Evolutionary conservation across 2,113 vertebrate species (phyloP), one percentile per base, ranked within the genome.

Genomic region (Grallaria varia): DNA sequence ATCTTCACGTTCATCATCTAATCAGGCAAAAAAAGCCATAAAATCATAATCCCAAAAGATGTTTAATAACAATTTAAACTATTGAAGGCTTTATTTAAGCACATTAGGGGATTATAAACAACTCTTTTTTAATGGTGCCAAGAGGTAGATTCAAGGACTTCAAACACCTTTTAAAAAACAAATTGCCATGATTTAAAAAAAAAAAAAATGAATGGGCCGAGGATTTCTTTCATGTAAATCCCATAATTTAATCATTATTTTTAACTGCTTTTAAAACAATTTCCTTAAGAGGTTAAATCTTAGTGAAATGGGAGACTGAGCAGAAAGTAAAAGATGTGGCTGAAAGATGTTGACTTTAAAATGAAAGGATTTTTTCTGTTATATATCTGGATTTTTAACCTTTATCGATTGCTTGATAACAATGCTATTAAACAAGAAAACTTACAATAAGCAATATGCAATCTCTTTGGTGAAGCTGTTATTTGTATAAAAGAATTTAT

Each of bases 81-180:
- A 93, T 93, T 95, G 84, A 92, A 97, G 96, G 94, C 94, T 97
- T 96, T 96, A 91, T 96, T 96, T 95, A 95, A 96, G 81, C 85
- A 89, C 94, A 96, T 97, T 95, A 96, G 89, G 73, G 96, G 95
- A 96, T 94, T 97, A 77, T 94, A 96, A 97, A 75, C 63, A 64
- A 83, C 89, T 96, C 95, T 80, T 96, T 92, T 96, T 97, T 83
- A 95, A 96, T 94, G 88, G 87, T 97, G 92, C 92, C 93, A 93
- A 96, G 96, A 94, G 84, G 87, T 91, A 89, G 75, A 87, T 95
- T 98, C 56, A 83, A 86, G 97, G 96, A 90, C 80, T 95, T 97
- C 87, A 91, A 93, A 93, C 66, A 96, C 93, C 89, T 97, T 97
- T 97, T 89, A 95, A 93, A 95, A 97, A 97, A 93, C 93, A 97